Base-by-base conservation (phyloP, 2,797 vertebrate species). In the Brachymystax lenok region DNA sequence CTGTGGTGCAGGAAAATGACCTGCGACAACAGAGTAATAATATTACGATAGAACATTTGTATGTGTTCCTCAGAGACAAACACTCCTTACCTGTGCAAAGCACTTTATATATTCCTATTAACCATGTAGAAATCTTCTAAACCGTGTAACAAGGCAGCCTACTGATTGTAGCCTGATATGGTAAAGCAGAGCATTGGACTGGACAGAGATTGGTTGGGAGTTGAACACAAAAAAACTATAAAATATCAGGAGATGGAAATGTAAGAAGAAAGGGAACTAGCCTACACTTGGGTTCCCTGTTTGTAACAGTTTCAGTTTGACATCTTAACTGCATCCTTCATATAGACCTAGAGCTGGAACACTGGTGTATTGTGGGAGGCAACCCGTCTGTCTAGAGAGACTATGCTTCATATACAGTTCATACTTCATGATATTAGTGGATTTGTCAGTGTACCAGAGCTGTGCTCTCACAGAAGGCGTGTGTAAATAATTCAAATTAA, bases 21-120 rank as follows among this genome's bases (percentile, higher is more conserved):
- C 40, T 12, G 40, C 8, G 40, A 46, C 40, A 46, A 46, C 8
- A 46, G 40, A 46, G 40, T 46, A 8, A 46, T 46, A 8, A 2
- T 10, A 46, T 46, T 46, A 46, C 8, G 0, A 40, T 40, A 10
- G 8, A 40, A 40, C 40, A 46, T 46, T 46, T 10, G 40, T 12
- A 3, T 46, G 40, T 12, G 40, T 28, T 75, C 35, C 69, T 80
- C 71, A 59, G 33, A n/a, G 13, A 46, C 40, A 5, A 69, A n/a
- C 33, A 16, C 13, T 50, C 17, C 24, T 24, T 24, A 1, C 24
- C 24, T 6, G 40, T 59, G 81, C 74, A 73, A 69, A 80, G 83
- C 54, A 77, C 82, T 88, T 90, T 86, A 89, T 87, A 90, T 89
- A 89, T 90, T 89, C 86, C 77, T 80, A 54, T 81, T 82, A 88